phyloP scores from a whole-genome alignment of 2,113 vertebrate genomes.

The Peucedramus taeniatus region DNA sequence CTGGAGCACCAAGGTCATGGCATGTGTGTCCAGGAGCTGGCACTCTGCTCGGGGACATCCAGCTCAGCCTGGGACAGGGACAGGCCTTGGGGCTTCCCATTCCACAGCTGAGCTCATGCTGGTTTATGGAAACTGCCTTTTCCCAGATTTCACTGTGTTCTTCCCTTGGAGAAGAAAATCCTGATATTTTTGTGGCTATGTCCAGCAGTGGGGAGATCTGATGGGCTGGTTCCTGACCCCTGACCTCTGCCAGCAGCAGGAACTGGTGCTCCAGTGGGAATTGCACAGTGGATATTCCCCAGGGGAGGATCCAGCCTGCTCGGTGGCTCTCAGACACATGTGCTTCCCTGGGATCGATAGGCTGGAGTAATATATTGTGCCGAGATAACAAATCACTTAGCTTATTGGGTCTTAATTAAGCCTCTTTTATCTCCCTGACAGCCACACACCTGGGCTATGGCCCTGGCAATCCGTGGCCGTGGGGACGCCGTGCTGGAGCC shows the following conservation, averaged over 20 bases:
- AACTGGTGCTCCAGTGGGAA: not conserved
- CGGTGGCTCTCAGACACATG: not conserved
- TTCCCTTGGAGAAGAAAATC: not conserved
- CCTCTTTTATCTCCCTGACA: constrained; percentile 76
- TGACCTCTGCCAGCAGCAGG: not conserved
- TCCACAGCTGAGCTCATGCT: not conserved
- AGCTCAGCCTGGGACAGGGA: not conserved
- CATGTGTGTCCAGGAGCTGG: not conserved
- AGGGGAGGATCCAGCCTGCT: not conserved
- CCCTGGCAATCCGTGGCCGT: not conserved
- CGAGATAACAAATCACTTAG: constrained; percentile 75
- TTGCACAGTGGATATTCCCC: accelerated
- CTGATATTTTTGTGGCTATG: not conserved
- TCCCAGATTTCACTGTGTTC: not conserved
- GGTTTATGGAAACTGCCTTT: not conserved
- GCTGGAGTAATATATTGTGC: constrained; percentile 65
- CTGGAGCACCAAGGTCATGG: not conserved
- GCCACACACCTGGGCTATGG: constrained; percentile 67
- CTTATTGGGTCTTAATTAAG: constrained; percentile 79
- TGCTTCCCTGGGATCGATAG: constrained; percentile 43
- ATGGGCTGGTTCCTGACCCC: not conserved
- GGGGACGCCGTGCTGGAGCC: not conserved
- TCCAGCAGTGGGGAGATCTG: not conserved
- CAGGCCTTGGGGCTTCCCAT: not conserved
- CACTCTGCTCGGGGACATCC: not conserved